Evolutionary conservation across 2,797 vertebrate species (phyloP).

Genomic region (Crax fasciolata): DNA sequence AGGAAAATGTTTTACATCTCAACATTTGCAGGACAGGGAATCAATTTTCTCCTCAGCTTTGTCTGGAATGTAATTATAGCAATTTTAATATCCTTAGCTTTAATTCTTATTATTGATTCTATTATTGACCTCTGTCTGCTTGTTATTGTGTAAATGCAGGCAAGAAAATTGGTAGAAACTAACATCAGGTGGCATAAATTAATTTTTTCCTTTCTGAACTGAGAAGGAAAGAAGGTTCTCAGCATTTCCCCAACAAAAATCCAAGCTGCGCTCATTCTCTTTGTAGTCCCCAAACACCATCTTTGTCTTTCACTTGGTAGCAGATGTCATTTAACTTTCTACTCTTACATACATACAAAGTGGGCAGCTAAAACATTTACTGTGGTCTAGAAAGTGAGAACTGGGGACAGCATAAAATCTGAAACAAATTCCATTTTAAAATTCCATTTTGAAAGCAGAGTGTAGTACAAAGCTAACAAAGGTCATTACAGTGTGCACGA

Average conservation of each 20-base stretch:
- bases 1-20: background rate
- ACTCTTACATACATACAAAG: background rate
- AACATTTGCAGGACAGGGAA: slow-evolving; percentile 8
- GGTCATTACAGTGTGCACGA: background rate
- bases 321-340: background rate
- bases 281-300: background rate
- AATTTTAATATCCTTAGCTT: slow-evolving; percentile 44
- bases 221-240: background rate
- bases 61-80: slow-evolving; percentile 25
- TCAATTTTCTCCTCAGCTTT: slow-evolving; percentile 37
- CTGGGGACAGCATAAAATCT: rapidly evolving
- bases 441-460: background rate
- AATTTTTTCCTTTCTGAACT: background rate
- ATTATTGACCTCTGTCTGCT: slow-evolving; percentile 22
- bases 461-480: background rate
- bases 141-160: background rate
- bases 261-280: rapidly evolving
- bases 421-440: background rate
- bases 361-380: background rate
- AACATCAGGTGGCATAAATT: background rate
- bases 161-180: background rate
- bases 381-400: background rate
- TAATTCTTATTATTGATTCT: slow-evolving; percentile 40
- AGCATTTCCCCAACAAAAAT: background rate
- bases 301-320: background rate